These are phyloP conservation scores for Propithecus deckenii DNA, from an alignment of 2,797 vertebrate genomes.

Conservation along the genomic window DNA sequence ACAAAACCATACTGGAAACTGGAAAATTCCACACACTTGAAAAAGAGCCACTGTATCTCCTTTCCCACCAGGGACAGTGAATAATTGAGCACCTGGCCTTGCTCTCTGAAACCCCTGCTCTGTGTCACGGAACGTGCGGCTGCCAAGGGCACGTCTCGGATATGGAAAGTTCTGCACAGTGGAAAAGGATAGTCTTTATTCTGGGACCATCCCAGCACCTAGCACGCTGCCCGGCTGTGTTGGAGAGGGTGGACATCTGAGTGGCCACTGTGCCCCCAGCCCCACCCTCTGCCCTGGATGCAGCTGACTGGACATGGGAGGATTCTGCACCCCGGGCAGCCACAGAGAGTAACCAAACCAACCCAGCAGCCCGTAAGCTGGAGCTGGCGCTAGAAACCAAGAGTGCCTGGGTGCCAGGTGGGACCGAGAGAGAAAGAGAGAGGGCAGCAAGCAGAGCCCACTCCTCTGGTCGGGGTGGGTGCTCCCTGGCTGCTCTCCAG, in stretches of 20 bases:
- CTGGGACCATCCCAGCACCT: neutral
- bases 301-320: neutral
- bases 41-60: neutral
- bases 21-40: constrained; percentile 45
- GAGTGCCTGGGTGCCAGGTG: neutral
- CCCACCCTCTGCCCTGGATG: neutral
- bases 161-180: neutral
- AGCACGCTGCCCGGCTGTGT: accelerated
- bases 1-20: neutral
- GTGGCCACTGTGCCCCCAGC: neutral
- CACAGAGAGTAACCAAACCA: neutral
- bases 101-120: neutral
- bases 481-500: neutral
- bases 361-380: neutral
- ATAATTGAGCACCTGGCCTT: constrained; percentile 35
- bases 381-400: neutral
- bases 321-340: neutral
- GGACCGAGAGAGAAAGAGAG: neutral
- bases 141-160: neutral
- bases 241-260: neutral
- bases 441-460: neutral
- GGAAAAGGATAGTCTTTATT: neutral
- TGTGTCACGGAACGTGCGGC: neutral
- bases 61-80: constrained; percentile 34
- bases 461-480: accelerated